Conservation (phyloP, 2,797 vertebrate genomes). For the Manis crassicaudata region DNA sequence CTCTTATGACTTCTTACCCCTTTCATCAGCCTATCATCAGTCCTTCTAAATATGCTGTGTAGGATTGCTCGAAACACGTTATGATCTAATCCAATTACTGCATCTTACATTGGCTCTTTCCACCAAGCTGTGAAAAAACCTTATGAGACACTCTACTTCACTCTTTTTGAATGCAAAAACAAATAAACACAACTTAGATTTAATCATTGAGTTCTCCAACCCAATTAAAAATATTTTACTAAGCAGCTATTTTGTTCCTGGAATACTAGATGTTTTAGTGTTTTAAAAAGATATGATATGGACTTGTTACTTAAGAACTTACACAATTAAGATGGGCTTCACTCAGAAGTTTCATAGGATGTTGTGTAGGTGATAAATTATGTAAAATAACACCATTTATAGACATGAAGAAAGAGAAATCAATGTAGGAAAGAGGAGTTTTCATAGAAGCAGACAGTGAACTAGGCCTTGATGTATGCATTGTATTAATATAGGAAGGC, state of each 20-base stretch:
- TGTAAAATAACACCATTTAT: not conserved
- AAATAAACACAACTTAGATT: conserved; percentile 17
- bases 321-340: not conserved
- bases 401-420: not conserved
- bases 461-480: not conserved
- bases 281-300: not conserved
- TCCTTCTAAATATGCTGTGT: conserved; percentile 91
- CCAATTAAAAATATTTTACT: conserved; percentile 14
- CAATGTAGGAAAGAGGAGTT: not conserved
- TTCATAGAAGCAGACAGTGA: not conserved
- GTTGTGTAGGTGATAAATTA: not conserved
- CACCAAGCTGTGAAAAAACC: conserved; percentile 87
- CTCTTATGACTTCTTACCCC: conserved; percentile 86
- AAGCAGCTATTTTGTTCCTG: not conserved
- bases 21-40: conserved; percentile 92
- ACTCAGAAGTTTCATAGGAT: not conserved
- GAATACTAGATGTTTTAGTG: not conserved
- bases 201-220: not conserved
- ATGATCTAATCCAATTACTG: conserved; percentile 86
- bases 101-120: conserved; percentile 76
- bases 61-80: conserved; percentile 88
- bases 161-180: conserved; percentile 87
- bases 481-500: not conserved
- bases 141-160: conserved; percentile 90
- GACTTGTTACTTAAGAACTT: not conserved